Conservation (phyloP, 2,888 invertebrate species). For the Lordiphosa andalusiaca region DNA sequence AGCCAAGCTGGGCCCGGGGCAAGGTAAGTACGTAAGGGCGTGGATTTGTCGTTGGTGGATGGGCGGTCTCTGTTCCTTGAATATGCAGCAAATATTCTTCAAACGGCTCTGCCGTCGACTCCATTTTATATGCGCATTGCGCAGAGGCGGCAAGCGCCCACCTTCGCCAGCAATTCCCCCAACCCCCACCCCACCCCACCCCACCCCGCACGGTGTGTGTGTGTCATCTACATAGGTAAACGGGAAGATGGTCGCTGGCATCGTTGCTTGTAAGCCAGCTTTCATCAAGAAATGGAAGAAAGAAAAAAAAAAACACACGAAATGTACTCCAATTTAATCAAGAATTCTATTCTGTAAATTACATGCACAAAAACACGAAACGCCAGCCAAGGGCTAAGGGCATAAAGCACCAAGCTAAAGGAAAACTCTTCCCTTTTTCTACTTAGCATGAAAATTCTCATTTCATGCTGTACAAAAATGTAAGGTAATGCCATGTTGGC, state of each 20-base stretch:
- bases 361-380: conserved; percentile 69
- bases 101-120: conserved; percentile 46
- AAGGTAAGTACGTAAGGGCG: conserved; percentile 22
- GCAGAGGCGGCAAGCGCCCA: conserved; percentile 42
- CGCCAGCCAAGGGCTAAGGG: conserved; percentile 29
- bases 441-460: conserved; percentile 50
- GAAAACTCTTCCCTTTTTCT: conserved; percentile 13
- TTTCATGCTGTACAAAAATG: conserved; percentile 45
- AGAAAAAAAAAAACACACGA: conserved; percentile 43
- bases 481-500: conserved; percentile 32
- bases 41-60: conserved; percentile 43
- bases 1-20: conserved; percentile 47
- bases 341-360: conserved; percentile 75
- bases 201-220: background rate
- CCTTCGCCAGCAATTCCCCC: conserved; percentile 34
- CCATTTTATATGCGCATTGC: conserved; percentile 55
- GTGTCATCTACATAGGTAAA: conserved; percentile 45
- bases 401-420: conserved; percentile 6
- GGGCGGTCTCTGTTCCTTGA: conserved; percentile 37
- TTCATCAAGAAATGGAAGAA: background rate
- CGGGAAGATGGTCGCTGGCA: conserved; percentile 43
- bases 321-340: conserved; percentile 77
- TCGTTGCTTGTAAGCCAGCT: conserved; percentile 39
- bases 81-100: conserved; percentile 72
- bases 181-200: background rate